These are phyloP conservation scores for Monoplex corrugatus DNA, from an alignment of 2,888 invertebrate genomes.

Conservation along the genomic window DNA sequence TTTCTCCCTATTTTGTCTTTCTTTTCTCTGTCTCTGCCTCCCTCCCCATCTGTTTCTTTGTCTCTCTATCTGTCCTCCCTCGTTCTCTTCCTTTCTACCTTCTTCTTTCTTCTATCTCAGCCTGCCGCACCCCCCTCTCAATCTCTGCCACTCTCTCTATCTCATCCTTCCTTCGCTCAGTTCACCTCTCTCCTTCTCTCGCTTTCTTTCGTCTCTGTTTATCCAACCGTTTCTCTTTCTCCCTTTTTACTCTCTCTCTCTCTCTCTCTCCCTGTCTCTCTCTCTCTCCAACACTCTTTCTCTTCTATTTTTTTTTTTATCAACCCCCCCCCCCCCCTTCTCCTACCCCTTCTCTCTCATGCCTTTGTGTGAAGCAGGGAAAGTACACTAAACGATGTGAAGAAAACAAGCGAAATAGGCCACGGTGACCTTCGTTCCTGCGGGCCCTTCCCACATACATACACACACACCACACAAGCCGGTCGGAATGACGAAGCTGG, in stretches of 20 bases:
- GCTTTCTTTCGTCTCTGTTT: background rate
- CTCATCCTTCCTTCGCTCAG: background rate
- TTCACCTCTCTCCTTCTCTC: background rate
- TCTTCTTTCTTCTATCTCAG: no score
- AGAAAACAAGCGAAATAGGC: background rate
- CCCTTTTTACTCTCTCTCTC: no score
- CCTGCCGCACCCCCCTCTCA: no score
- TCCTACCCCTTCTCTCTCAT: background rate
- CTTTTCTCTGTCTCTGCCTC: no score
- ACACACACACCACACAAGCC: background rate
- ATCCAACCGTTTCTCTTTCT: no score
- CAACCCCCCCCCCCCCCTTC: background rate
- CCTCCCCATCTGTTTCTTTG: no score
- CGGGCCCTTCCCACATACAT: background rate
- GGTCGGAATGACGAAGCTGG: background rate
- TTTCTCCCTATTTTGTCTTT: no score
- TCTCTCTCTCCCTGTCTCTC: no score
- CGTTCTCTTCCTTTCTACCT: no score
- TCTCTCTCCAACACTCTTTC: no score
- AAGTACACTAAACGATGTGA: no score
- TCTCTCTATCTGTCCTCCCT: no score
- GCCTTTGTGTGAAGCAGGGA: background rate
- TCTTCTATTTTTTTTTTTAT: background rate
- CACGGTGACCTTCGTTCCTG: conserved; percentile 5
- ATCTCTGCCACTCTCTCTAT: background rate